A percentile compares a stretch with the other conserved stretches of the same genome.
Evolutionary conservation across 2,888 invertebrate genomes (phyloP).

Genomic region (Drosophila austrosaltans): DNA sequence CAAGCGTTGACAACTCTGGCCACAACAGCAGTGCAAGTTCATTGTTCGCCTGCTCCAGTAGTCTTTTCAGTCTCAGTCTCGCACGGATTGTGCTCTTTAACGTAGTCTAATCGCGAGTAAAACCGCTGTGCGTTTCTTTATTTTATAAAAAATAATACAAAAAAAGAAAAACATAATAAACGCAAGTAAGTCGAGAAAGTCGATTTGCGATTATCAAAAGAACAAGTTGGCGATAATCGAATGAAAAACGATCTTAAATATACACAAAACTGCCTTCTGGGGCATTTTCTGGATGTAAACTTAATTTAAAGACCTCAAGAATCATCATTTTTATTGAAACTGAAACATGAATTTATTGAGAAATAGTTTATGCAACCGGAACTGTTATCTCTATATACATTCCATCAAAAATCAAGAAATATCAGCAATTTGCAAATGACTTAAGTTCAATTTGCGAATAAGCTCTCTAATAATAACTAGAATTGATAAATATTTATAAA

Average conservation of each 20-base stretch:
- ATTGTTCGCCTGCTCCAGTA: constrained; percentile 67
- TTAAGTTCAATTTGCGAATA: not conserved
- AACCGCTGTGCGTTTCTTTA: constrained; percentile 24
- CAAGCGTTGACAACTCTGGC: constrained; percentile 68
- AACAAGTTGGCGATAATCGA: not conserved
- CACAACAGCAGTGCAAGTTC: constrained; percentile 66
- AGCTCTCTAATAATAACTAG: not conserved
- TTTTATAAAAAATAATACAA: not conserved
- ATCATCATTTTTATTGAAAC: not conserved
- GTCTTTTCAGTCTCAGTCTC: constrained; percentile 44
- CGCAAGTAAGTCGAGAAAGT: not conserved
- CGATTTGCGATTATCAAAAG: not conserved
- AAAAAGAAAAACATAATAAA: not conserved
- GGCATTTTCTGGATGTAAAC: too few relatives aligned
- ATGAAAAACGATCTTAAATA: not conserved
- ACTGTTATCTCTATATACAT: not conserved
- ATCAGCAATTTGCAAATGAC: not conserved
- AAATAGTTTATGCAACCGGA: not conserved
- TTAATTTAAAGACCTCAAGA: too few relatives aligned
- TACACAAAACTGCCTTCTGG: too few relatives aligned
- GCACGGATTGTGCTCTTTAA: constrained; percentile 58
- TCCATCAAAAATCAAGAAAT: too few relatives aligned
- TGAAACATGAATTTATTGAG: not conserved
- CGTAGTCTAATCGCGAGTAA: constrained; percentile 7
- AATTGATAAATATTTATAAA: not conserved